Evolutionary conservation across 2,888 invertebrate species (phyloP).

Genomic region (Chymomyza caudatula): DNA sequence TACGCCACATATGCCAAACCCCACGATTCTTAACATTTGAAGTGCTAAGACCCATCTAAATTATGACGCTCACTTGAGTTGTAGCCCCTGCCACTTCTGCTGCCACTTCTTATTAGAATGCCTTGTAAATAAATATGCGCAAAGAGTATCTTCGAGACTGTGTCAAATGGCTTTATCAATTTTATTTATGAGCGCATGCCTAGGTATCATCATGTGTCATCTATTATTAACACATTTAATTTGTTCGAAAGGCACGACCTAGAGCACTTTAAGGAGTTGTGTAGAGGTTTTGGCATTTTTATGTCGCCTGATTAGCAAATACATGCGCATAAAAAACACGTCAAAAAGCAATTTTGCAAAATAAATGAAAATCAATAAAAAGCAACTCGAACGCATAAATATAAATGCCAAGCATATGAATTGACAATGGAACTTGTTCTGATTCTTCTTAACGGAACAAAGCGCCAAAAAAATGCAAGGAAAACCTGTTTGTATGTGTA

Average conservation of each 20-base stretch:
- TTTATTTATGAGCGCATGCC: slow-evolving; percentile 45
- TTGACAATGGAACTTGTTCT: not conserved
- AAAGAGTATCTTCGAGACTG: not conserved
- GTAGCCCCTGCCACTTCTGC: not conserved
- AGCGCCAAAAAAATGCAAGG: not conserved
- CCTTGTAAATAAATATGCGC: not conserved
- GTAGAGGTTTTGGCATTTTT: slow-evolving; percentile 19
- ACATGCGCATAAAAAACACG: slow-evolving; percentile 58
- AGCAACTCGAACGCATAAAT: not conserved
- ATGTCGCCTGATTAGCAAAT: slow-evolving; percentile 51
- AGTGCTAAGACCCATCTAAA: slow-evolving; percentile 56
- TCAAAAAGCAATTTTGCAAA: slow-evolving; percentile 64
- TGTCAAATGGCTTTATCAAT: slow-evolving; percentile 50
- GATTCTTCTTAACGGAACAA: not conserved
- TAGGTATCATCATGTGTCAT: slow-evolving; percentile 26
- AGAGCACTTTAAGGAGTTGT: slow-evolving; percentile 10
- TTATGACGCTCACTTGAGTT: slow-evolving; percentile 32
- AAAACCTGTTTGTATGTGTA: not conserved
- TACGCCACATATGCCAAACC: slow-evolving; percentile 46
- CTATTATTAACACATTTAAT: slow-evolving; percentile 64
- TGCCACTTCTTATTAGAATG: not conserved
- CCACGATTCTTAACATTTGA: slow-evolving; percentile 59
- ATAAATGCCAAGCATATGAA: slow-evolving; percentile 3
- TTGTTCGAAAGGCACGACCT: slow-evolving; percentile 54
- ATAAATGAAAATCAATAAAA: slow-evolving; percentile 68